These are phyloP conservation scores for Troides aeacus DNA, from an alignment of 2,888 invertebrate genomes.

Conservation along the genomic window DNA sequence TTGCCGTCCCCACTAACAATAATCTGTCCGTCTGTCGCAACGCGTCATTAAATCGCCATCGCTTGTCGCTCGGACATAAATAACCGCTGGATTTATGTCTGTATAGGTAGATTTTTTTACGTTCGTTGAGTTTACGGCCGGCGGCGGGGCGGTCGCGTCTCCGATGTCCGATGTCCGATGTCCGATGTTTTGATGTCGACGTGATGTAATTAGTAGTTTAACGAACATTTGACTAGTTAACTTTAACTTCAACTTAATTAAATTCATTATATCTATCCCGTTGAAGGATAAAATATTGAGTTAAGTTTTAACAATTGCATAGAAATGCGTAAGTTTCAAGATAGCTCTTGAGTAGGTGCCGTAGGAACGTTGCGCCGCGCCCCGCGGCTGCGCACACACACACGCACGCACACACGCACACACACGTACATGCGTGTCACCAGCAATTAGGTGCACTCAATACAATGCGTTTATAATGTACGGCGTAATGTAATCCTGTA, in stretches of 20 bases:
- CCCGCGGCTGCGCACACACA: no score
- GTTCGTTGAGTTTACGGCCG: constrained; percentile 39
- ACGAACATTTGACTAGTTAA: no score
- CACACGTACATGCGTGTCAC: background rate
- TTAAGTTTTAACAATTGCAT: no score
- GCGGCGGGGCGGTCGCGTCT: background rate
- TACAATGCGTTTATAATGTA: constrained; percentile 2
- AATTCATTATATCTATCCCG: background rate
- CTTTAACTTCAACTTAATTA: background rate
- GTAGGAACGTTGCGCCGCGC: no score
- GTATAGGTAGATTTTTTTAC: constrained; percentile 56
- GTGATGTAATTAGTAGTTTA: constrained; percentile 3
- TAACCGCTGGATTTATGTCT: constrained; percentile 61
- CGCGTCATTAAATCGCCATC: constrained; percentile 64
- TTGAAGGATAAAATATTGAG: no score
- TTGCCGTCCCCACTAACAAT: constrained; percentile 43
- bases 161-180: no score
- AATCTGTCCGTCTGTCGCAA: constrained; percentile 43
- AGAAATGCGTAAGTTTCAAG: no score
- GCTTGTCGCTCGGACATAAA: constrained; percentile 57
- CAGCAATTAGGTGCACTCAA: constrained; percentile 1
- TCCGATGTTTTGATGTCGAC: constrained; percentile 7
- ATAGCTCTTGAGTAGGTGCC: no score
- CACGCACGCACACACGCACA: no score
- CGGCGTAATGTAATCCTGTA: background rate